phyloP scores from a whole-genome alignment of 2,797 vertebrate species.

The Poecilia gillii region DNA sequence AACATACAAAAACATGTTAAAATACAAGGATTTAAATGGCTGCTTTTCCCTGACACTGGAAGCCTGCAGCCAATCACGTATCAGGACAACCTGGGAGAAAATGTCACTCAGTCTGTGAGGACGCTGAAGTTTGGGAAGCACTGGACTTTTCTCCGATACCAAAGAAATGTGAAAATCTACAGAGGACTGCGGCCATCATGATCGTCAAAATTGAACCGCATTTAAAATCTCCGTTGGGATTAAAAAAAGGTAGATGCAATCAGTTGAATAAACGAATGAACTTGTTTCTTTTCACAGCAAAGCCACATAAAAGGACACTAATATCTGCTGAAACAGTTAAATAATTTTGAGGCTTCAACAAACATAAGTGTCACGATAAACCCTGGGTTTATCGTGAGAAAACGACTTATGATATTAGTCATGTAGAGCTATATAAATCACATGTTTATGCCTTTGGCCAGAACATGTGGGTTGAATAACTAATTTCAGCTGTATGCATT shows the following conservation, averaged over 20 bases:
- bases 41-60: not conserved
- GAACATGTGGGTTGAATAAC: not conserved
- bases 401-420: not conserved
- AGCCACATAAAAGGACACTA: not conserved
- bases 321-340: not conserved
- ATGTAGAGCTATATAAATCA: not conserved
- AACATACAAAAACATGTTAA: not conserved
- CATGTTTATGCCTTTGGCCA: not conserved
- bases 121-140: not conserved
- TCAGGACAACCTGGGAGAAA: not conserved
- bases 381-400: not conserved
- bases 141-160: not conserved
- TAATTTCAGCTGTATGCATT: not conserved
- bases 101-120: not conserved
- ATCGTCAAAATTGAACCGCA: not conserved
- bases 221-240: not conserved
- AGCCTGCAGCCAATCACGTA: not conserved
- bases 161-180: not conserved
- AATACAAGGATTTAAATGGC: not conserved
- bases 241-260: not conserved
- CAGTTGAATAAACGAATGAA: not conserved
- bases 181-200: not conserved
- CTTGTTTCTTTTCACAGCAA: not conserved
- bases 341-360: not conserved
- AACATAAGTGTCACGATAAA: not conserved